Evolutionary conservation across 92 coral and sea anemone genomes (phyloP), one percentile per base, ranked within the genome.

Genomic region (Porites rus): DNA sequence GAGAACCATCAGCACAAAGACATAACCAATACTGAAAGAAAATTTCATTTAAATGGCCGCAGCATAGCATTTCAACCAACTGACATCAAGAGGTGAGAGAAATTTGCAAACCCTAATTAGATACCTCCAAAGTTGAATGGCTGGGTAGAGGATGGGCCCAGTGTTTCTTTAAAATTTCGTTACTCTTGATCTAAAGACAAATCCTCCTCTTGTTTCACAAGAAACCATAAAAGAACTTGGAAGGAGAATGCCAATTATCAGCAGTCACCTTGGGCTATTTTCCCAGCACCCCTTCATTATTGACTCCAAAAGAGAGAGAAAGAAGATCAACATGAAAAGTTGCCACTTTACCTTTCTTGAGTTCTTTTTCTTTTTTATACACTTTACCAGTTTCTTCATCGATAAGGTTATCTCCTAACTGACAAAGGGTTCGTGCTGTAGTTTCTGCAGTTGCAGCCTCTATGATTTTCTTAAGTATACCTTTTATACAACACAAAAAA

Each of bases 331-430:
- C 0, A 10, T 54, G 12, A 10, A 14, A 2, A 56, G 13, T 56
- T 3, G 7, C 46, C 46, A 56, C 16, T 10, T 8, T 73, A 93
- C 99, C 99, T 95, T 97, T 97, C 85, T 95, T 97, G 91, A 97
- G 73, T 80, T 95, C 98, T 60, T 97, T 97, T 67, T 95, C 96
- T 78, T 95, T 97, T 86, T 97, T 97, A 77, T 78, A 93, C 88
- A 97, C 98, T 77, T 97, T 97, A 72, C 89, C 59, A 8, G 99
- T 95, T 88, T 97, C 99, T 74, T 97, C 98, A 5, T 73, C 72
- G 17, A 97, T 95, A 46, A 97, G 94, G 25, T 65, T 53, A 89
- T 97, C 99, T 21, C 99, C 99, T 72, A 91, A 81, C 31, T 91
- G 91, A 93, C 99, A 97, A 12, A 97, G 86, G 31, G 99, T 90